A percentile compares a stretch with the other conserved stretches of the same genome.
Conservation (phyloP, 30 jellyfish, hydroid and myxozoan genomes). For the Phacellophora camtschatica region DNA sequence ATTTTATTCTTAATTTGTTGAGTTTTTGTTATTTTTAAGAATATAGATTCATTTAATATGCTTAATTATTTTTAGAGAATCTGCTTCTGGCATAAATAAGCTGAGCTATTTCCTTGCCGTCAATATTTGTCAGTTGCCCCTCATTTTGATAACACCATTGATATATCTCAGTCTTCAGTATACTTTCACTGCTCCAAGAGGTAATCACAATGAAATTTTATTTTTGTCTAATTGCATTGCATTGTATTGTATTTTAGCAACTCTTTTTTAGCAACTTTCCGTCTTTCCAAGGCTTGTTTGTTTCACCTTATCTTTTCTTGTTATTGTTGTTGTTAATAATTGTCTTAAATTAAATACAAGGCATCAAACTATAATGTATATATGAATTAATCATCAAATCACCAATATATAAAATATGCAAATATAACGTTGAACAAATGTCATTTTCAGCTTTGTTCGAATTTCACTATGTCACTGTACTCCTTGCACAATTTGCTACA, state of each 20-base stretch:
- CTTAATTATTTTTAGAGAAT: conserved; percentile 39
- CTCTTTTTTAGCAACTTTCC: no score
- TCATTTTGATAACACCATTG: conserved; percentile 41
- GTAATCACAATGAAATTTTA: conserved; percentile 4
- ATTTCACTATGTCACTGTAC: conserved; percentile 58
- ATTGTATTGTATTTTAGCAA: no score
- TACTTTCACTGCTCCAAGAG: conserved; percentile 66
- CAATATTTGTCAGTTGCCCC: conserved; percentile 59
- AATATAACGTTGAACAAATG: not conserved
- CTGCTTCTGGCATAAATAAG: conserved; percentile 54
- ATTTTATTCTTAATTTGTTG: not conserved
- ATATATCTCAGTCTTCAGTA: conserved; percentile 57
- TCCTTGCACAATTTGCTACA: conserved; percentile 64
- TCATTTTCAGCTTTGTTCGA: conserved; percentile 38
- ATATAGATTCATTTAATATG: no score
- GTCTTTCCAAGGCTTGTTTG: no score
- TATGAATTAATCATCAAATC: no score
- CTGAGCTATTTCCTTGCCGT: conserved; percentile 65
- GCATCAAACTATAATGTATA: no score
- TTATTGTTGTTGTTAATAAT: no score
- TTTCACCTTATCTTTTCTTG: no score
- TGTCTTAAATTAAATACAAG: no score
- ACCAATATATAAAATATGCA: no score
- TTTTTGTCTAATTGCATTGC: no score
- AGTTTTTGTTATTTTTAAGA: not conserved